Conservation (phyloP, 2,888 invertebrate species). For the Acrobasis repandana region DNA sequence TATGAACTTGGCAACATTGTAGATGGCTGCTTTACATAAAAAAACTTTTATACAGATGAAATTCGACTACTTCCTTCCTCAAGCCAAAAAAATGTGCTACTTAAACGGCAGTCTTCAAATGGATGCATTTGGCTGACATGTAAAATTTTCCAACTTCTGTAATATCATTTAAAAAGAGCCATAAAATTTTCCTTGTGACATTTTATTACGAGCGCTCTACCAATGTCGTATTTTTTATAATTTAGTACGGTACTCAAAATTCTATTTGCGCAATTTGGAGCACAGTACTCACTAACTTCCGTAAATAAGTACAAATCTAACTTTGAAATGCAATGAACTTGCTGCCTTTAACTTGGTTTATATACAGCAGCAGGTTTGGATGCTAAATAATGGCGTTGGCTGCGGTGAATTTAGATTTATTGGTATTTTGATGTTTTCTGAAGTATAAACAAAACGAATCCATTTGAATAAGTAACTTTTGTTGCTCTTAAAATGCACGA, state of each 20-base stretch:
- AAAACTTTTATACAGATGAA: neutral
- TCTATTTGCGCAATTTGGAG: slow-evolving; percentile 40
- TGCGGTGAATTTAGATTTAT: neutral
- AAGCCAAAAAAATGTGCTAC: neutral
- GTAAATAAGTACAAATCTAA: slow-evolving; percentile 46
- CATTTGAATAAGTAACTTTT: too few relatives aligned
- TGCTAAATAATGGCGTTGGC: neutral
- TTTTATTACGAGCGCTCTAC: slow-evolving; percentile 35
- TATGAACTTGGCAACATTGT: too few relatives aligned
- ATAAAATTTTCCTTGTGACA: slow-evolving; percentile 32
- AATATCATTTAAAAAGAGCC: slow-evolving; percentile 25
- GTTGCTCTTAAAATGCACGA: too few relatives aligned
- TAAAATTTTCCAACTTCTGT: slow-evolving; percentile 11
- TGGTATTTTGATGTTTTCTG: neutral
- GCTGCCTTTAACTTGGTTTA: slow-evolving; percentile 24
- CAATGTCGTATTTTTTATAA: slow-evolving; percentile 34
- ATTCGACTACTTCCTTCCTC: neutral
- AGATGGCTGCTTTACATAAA: too few relatives aligned
- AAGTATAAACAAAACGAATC: neutral
- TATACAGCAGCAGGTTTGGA: neutral
- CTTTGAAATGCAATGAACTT: slow-evolving; percentile 49
- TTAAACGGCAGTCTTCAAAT: neutral
- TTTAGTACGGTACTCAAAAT: slow-evolving; percentile 41
- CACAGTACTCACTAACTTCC: slow-evolving; percentile 41
- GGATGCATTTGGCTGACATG: slow-evolving; percentile 14